A percentile compares a stretch with the other conserved stretches of the same genome.
Conservation (phyloP, 2,888 invertebrate species). For the Malthinus flaveolus region DNA sequence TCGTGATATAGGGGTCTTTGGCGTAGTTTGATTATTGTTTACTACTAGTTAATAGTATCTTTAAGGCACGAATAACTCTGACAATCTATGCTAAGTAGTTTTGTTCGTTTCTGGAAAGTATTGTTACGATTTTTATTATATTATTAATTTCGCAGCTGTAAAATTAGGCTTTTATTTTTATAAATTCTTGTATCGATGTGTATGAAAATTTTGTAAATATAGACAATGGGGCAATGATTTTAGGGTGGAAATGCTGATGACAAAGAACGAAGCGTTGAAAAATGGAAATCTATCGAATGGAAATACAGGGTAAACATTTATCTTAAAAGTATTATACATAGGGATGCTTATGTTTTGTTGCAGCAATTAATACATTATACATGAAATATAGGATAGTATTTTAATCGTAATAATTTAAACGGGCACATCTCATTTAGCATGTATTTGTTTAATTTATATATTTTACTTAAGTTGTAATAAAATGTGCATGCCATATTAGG, state of each 20-base stretch:
- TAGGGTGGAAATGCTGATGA: slow-evolving; percentile 59
- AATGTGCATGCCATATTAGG: background rate
- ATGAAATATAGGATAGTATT: background rate
- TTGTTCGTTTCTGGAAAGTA: no score
- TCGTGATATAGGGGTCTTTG: no score
- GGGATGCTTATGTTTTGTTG: slow-evolving; percentile 33
- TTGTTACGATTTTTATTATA: no score
- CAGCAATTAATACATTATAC: slow-evolving; percentile 7
- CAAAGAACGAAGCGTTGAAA: slow-evolving; percentile 58
- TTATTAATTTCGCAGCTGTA: no score
- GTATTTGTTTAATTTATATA: slow-evolving; percentile 7
- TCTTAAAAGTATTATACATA: slow-evolving; percentile 36
- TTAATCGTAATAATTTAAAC: slow-evolving; percentile 5
- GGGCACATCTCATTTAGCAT: slow-evolving; percentile 3
- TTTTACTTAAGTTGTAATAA: background rate
- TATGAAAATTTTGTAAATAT: background rate
- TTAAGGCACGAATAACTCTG: no score
- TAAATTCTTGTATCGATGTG: no score
- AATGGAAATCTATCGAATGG: slow-evolving; percentile 67
- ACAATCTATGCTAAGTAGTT: no score
- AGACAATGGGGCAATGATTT: slow-evolving; percentile 38
- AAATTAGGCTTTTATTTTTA: no score
- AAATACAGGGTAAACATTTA: slow-evolving; percentile 67
- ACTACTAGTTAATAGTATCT: no score
- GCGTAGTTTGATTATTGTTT: no score